Conservation (phyloP, 2,888 invertebrate species). For the Thera obeliscata region DNA sequence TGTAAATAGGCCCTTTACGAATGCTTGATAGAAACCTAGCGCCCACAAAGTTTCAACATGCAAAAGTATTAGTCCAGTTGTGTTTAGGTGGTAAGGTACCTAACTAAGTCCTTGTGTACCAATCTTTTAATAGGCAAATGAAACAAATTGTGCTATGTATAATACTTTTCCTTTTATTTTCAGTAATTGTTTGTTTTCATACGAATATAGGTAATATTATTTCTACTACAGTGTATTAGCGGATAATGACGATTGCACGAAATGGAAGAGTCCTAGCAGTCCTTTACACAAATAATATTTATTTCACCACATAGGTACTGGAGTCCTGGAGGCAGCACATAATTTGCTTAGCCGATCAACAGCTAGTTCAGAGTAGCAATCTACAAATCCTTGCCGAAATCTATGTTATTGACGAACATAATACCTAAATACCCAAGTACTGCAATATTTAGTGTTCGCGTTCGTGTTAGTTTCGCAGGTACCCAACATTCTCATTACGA, state of each 20-base stretch:
- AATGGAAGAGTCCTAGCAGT: conserved; percentile 5
- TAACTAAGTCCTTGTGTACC: no score
- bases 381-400: not conserved
- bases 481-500: no score
- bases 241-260: conserved; percentile 73
- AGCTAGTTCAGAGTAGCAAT: not conserved
- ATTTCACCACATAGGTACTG: conserved; percentile 41
- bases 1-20: no score
- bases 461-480: no score
- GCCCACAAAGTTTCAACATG: no score
- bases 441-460: no score
- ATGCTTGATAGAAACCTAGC: no score
- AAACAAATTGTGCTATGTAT: conserved; percentile 58
- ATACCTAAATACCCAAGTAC: no score
- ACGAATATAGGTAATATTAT: conserved; percentile 73
- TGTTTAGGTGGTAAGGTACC: no score
- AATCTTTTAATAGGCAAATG: conserved; percentile 46
- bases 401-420: no score
- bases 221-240: conserved; percentile 77
- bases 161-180: conserved; percentile 78
- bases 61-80: no score
- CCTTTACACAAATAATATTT: conserved; percentile 27
- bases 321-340: conserved; percentile 32
- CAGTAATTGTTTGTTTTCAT: conserved; percentile 79
- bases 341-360: not conserved